phyloP scores from a whole-genome alignment of 2,888 invertebrate genomes.

The Oithona nana region DNA sequence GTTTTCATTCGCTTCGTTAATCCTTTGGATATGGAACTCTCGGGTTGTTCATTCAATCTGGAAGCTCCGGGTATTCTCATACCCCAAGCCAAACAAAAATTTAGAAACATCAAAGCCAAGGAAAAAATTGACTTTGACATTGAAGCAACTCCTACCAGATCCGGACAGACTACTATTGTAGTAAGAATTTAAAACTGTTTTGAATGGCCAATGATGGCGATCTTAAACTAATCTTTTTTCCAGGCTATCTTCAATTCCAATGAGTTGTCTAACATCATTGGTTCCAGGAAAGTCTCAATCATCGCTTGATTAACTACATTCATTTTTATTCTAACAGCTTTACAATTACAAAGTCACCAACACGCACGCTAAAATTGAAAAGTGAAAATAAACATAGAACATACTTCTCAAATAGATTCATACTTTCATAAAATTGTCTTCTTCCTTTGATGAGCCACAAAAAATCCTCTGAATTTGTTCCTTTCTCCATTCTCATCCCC shows the following conservation, averaged over 20 bases:
- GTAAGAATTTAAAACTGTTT: conserved; percentile 2
- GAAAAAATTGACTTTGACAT: background rate
- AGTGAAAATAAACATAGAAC: too few relatives aligned
- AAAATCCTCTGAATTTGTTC: too few relatives aligned
- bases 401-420: too few relatives aligned
- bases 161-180: background rate
- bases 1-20: conserved; percentile 36
- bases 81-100: background rate
- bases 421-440: too few relatives aligned
- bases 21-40: conserved; percentile 43
- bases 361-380: too few relatives aligned
- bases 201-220: conserved; percentile 31
- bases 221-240: conserved; percentile 36
- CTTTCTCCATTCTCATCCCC: too few relatives aligned
- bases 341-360: too few relatives aligned
- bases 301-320: background rate
- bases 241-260: conserved; percentile 48
- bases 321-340: too few relatives aligned
- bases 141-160: background rate
- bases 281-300: conserved; percentile 42
- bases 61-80: conserved; percentile 44
- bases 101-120: background rate
- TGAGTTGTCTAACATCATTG: conserved; percentile 47
- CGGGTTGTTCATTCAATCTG: conserved; percentile 46
- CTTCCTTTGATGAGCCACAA: too few relatives aligned